These are phyloP conservation scores for Apomyelois bistriatella DNA, from an alignment of 2,888 invertebrate genomes.

Conservation along the genomic window DNA sequence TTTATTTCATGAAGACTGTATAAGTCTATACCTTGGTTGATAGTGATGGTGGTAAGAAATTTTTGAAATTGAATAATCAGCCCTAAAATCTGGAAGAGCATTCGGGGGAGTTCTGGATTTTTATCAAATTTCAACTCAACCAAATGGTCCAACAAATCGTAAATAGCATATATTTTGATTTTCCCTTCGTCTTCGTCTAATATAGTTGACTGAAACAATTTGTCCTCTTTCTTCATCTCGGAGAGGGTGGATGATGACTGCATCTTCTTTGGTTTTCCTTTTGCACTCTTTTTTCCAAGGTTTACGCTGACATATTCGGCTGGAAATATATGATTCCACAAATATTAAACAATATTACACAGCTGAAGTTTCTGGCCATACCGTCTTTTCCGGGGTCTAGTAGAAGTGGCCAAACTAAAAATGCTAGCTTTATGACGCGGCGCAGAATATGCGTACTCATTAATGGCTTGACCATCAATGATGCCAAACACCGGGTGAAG, in stretches of 20 bases:
- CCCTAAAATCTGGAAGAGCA: conserved; percentile 39
- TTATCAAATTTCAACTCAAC: conserved; percentile 40
- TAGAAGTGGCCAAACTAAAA: no score
- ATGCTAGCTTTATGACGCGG: no score
- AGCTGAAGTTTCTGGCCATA: no score
- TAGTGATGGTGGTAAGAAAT: conserved; percentile 31
- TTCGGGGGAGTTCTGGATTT: conserved; percentile 36
- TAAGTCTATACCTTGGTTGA: conserved; percentile 37
- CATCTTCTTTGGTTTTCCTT: neutral
- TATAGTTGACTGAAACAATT: neutral
- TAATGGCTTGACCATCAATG: no score
- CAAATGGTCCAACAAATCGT: conserved; percentile 26
- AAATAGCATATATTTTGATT: neutral
- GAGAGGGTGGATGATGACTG: neutral
- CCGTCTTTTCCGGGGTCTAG: no score
- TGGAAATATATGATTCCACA: neutral
- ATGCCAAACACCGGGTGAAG: no score
- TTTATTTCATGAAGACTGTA: conserved; percentile 41
- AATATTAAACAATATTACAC: no score
- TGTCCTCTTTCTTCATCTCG: neutral
- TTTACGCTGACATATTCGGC: neutral
- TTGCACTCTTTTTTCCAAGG: neutral
- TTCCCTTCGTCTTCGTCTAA: neutral
- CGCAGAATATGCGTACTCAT: no score
- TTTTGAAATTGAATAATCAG: conserved; percentile 39